phyloP scores from a whole-genome alignment of 2,888 invertebrate species.

The Sinohyriopsis cumingii region DNA sequence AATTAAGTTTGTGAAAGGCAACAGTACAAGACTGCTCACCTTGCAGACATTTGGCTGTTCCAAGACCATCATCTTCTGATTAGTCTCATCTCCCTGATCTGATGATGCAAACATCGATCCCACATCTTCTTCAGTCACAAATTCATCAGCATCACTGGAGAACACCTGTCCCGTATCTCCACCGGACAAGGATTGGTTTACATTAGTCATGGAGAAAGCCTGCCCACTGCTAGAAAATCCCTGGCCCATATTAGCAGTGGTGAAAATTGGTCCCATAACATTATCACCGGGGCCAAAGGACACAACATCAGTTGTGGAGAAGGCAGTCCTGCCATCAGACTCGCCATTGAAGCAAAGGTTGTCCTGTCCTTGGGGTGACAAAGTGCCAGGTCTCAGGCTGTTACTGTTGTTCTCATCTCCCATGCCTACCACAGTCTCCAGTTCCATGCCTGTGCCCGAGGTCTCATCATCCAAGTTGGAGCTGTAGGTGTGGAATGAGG shows the following conservation, averaged over 20 bases:
- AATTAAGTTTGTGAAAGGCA: background rate
- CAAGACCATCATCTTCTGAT: conserved; percentile 14
- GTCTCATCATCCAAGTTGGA: conserved; percentile 34
- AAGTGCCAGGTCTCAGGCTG: conserved; percentile 22
- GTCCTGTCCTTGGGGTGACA: conserved; percentile 47
- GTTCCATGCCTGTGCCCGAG: conserved; percentile 19
- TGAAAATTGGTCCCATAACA: conserved; percentile 22
- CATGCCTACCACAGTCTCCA: conserved; percentile 29
- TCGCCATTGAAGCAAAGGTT: conserved; percentile 28
- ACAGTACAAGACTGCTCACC: conserved; percentile 69
- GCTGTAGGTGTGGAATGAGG: conserved; percentile 44
- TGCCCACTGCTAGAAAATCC: conserved; percentile 22
- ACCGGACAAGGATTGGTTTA: conserved; percentile 11
- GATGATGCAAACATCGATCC: background rate
- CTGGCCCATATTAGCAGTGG: conserved; percentile 31
- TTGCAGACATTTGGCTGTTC: conserved; percentile 73
- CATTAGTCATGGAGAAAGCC: conserved; percentile 2
- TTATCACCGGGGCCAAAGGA: conserved; percentile 39
- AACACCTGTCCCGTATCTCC: conserved; percentile 17
- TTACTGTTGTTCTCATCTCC: conserved; percentile 43
- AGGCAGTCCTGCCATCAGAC: conserved; percentile 22
- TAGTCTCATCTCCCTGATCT: conserved; percentile 12
- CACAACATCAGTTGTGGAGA: conserved; percentile 37
- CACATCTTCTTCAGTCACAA: no score
- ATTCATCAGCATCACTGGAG: background rate